Conservation (phyloP, 2,113 vertebrate genomes). For the Calidris pygmaea region DNA sequence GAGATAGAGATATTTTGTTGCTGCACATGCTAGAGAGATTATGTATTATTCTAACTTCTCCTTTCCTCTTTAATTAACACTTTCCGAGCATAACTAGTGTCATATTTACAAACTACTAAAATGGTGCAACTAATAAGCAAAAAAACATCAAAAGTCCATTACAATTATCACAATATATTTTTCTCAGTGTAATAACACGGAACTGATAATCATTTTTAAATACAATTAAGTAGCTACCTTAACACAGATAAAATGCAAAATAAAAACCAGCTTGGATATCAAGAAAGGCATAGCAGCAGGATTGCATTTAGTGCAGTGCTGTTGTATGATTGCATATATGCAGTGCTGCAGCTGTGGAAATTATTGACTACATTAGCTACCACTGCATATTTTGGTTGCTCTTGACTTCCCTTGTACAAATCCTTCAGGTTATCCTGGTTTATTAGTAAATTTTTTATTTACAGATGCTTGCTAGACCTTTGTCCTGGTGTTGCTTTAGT, state of each 20-base stretch:
- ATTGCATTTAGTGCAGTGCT: background rate
- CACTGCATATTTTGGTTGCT: background rate
- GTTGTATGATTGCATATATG: background rate
- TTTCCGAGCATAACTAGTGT: background rate
- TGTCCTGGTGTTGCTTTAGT: background rate
- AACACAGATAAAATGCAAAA: constrained; percentile 4
- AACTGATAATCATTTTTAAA: constrained; percentile 20
- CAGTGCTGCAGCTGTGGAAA: background rate
- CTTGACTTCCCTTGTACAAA: background rate
- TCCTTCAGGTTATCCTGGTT: background rate
- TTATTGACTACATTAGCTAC: background rate
- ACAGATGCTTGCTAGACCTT: background rate
- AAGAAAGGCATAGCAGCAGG: background rate
- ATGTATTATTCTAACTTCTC: background rate
- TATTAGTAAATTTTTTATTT: background rate
- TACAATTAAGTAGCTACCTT: background rate
- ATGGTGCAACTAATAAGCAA: background rate
- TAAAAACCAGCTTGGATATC: background rate
- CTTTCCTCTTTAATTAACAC: constrained; percentile 8
- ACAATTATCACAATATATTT: constrained; percentile 33
- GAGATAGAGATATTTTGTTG: background rate
- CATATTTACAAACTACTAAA: constrained; percentile 21
- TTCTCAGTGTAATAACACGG: background rate
- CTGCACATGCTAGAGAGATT: background rate
- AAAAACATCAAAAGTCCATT: constrained; percentile 28